Percentiles rank a stretch among this genome's conserved stretches.
phyloP scores from a whole-genome alignment of 53 echinoderm and acorn worm genomes.

The Antedon mediterranea region DNA sequence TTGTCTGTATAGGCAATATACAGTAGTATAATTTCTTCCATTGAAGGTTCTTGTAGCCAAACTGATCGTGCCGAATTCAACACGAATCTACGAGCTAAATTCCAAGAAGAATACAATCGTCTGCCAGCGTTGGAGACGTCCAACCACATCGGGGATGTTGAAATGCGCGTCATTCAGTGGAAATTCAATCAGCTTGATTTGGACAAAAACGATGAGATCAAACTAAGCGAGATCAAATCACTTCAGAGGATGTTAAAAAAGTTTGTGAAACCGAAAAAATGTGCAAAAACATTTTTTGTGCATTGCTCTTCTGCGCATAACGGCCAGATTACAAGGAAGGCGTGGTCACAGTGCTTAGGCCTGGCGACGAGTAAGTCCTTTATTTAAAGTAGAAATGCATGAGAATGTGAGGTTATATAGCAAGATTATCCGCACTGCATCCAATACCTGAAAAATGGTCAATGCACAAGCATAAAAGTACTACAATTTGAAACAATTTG shows the following conservation, averaged over 20 bases:
- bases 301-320: slow-evolving; percentile 20
- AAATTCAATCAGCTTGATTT: slow-evolving; percentile 69
- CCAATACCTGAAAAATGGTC: no score
- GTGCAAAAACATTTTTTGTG: slow-evolving; percentile 63
- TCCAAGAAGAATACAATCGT: slow-evolving; percentile 72
- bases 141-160: slow-evolving; percentile 28
- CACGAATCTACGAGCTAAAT: slow-evolving; percentile 64
- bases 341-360: neutral
- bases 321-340: neutral
- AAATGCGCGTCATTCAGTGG: slow-evolving; percentile 75
- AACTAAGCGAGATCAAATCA: slow-evolving; percentile 58
- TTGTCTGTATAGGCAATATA: no score
- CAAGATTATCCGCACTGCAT: no score
- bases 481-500: no score
- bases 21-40: neutral
- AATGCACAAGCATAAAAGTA: no score
- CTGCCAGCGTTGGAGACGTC: slow-evolving; percentile 27
- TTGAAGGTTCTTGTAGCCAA: slow-evolving; percentile 41
- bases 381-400: neutral
- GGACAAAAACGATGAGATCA: slow-evolving; percentile 49
- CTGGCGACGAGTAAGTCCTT: neutral
- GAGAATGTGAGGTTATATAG: no score
- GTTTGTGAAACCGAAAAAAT: slow-evolving; percentile 69
- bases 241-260: slow-evolving; percentile 68
- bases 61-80: slow-evolving; percentile 65